A percentile compares a stretch with the other conserved stretches of the same genome.
phyloP scores from a whole-genome alignment of 2,888 invertebrate species.

The Thecocarcelia acutangulata region DNA sequence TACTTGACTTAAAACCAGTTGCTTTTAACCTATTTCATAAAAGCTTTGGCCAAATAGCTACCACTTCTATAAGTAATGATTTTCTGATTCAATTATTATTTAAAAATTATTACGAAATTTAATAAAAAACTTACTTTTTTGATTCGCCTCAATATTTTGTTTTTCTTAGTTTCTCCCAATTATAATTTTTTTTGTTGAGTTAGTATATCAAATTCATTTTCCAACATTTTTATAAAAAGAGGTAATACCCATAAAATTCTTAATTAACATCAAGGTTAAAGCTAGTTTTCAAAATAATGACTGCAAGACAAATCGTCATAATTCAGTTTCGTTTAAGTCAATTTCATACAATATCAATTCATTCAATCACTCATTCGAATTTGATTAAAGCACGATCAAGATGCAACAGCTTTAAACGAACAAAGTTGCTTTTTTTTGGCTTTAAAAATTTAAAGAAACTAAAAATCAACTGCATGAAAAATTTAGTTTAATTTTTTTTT shows the following conservation, averaged over 20 bases:
- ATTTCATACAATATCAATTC: slow-evolving; percentile 28
- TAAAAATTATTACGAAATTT: too few species aligned
- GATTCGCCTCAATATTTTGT: too few species aligned
- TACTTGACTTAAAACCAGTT: too few species aligned
- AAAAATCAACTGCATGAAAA: slow-evolving; percentile 44
- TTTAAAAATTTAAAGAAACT: slow-evolving; percentile 8
- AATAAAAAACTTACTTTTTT: too few species aligned
- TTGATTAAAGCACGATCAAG: slow-evolving; percentile 62
- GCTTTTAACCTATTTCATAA: too few species aligned
- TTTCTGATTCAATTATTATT: neutral
- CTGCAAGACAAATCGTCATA: slow-evolving; percentile 16
- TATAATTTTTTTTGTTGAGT: neutral
- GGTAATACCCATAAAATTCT: slow-evolving; percentile 11
- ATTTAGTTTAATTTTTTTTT: slow-evolving; percentile 38
- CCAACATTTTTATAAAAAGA: slow-evolving; percentile 19
- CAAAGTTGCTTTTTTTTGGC: neutral
- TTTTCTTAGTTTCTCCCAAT: neutral
- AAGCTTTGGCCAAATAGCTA: too few species aligned
- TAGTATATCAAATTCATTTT: neutral
- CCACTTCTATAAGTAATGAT: too few species aligned
- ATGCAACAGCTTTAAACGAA: slow-evolving; percentile 48
- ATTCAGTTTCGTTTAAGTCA: slow-evolving; percentile 6
- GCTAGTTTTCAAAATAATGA: slow-evolving; percentile 42
- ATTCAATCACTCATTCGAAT: slow-evolving; percentile 40
- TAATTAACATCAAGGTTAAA: slow-evolving; percentile 45